Percentiles rank a stretch among this genome's conserved stretches.
These are phyloP conservation scores for Drosophila eohydei DNA, from an alignment of 2,888 invertebrate species.

Conservation along the genomic window DNA sequence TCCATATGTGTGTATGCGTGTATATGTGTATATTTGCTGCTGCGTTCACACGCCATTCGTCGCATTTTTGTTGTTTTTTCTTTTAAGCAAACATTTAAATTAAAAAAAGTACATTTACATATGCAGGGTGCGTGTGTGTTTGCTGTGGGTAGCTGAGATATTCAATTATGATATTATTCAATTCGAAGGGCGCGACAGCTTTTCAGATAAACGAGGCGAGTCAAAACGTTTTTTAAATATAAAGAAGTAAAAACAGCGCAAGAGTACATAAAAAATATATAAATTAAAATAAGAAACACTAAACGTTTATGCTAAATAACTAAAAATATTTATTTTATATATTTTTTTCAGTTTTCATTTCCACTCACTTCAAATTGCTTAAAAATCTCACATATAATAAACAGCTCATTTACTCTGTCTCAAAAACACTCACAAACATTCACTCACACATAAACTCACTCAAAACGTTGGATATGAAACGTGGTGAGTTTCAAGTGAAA, in stretches of 20 bases:
- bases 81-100: constrained; percentile 77
- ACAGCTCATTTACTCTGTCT: constrained; percentile 25
- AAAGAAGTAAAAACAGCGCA: neutral
- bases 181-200: constrained; percentile 59
- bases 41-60: constrained; percentile 79
- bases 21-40: constrained; percentile 33
- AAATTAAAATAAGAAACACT: neutral
- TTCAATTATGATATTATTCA: constrained; percentile 74
- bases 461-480: constrained; percentile 18
- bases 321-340: neutral
- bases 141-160: constrained; percentile 63
- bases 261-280: neutral
- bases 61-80: constrained; percentile 64
- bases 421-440: neutral
- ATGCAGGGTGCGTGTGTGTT: constrained; percentile 33
- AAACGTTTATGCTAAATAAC: neutral
- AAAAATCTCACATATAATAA: constrained; percentile 7
- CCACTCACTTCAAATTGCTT: neutral
- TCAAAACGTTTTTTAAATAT: neutral
- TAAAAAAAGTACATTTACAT: constrained; percentile 75
- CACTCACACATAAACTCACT: constrained; percentile 16
- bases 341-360: neutral
- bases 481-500: constrained; percentile 56
- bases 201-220: constrained; percentile 47
- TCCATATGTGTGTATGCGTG: constrained; percentile 4